Evolutionary conservation across 2,797 vertebrate species (phyloP).

Genomic region (Caiman crocodilus): DNA sequence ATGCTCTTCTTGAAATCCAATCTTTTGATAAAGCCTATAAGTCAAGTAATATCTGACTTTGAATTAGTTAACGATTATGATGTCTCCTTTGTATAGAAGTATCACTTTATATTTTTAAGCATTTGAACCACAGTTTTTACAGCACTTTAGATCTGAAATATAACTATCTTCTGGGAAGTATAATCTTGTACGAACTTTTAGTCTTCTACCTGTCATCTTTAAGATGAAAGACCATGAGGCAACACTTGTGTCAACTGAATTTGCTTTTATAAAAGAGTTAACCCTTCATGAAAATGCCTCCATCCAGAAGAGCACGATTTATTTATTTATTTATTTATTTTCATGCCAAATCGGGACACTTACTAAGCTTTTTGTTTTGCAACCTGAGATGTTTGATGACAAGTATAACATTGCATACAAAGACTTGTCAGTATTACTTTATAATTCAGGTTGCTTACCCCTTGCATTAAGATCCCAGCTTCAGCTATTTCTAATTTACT

Average conservation of each 20-base stretch:
- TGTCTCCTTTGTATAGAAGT: background rate
- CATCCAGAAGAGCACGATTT: background rate
- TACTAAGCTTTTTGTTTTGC: background rate
- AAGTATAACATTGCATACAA: background rate
- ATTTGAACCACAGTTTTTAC: background rate
- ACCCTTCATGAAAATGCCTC: background rate
- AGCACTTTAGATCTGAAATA: background rate
- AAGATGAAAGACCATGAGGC: background rate
- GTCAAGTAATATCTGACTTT: background rate
- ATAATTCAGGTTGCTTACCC: background rate
- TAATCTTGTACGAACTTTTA: background rate
- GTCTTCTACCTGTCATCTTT: background rate
- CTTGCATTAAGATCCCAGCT: background rate
- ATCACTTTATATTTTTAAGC: background rate
- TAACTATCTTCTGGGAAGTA: background rate
- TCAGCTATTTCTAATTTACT: background rate
- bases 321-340: fast-evolving
- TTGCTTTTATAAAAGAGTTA: background rate
- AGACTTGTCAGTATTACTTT: background rate
- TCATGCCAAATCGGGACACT: background rate
- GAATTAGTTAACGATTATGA: background rate
- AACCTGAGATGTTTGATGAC: background rate
- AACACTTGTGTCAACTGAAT: background rate
- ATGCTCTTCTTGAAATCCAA: background rate
- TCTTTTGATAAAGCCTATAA: background rate